phyloP scores from a whole-genome alignment of 30 jellyfish, hydroid and myxozoan species.

The Chrysaora quinquecirrha region DNA sequence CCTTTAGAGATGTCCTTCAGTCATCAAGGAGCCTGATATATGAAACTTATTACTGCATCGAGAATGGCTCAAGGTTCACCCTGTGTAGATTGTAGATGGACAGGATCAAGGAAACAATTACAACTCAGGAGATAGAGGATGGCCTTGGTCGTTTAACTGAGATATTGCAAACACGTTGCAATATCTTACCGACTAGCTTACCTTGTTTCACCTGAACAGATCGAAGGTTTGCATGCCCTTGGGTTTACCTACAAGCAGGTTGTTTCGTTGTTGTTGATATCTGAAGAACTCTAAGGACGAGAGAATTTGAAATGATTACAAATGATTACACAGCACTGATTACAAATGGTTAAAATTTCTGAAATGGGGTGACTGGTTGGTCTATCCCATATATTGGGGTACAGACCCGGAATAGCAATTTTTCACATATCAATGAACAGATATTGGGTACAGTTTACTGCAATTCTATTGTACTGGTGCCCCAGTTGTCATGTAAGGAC shows the following conservation, averaged over 20 bases:
- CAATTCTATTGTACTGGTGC: too few species aligned
- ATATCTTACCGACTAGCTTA: neutral
- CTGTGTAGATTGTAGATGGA: neutral
- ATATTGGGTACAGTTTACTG: too few species aligned
- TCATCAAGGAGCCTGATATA: neutral
- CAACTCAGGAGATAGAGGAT: constrained; percentile 1
- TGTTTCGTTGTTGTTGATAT: too few species aligned
- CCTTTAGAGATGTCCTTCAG: neutral
- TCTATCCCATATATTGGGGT: too few species aligned
- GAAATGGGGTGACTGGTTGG: too few species aligned
- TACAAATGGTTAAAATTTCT: too few species aligned
- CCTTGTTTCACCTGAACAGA: neutral
- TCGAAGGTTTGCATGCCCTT: neutral
- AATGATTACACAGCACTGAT: too few species aligned
- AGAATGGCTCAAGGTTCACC: neutral
- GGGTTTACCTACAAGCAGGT: neutral
- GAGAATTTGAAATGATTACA: neutral
- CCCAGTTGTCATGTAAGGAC: too few species aligned
- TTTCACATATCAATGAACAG: too few species aligned
- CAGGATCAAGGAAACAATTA: neutral
- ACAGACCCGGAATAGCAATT: too few species aligned
- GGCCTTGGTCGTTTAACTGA: neutral
- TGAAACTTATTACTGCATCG: neutral
- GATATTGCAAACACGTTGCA: neutral
- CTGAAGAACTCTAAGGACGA: neutral